Base-by-base conservation (phyloP, 2,888 invertebrate genomes). In the Pyrochroa serraticornis region DNA sequence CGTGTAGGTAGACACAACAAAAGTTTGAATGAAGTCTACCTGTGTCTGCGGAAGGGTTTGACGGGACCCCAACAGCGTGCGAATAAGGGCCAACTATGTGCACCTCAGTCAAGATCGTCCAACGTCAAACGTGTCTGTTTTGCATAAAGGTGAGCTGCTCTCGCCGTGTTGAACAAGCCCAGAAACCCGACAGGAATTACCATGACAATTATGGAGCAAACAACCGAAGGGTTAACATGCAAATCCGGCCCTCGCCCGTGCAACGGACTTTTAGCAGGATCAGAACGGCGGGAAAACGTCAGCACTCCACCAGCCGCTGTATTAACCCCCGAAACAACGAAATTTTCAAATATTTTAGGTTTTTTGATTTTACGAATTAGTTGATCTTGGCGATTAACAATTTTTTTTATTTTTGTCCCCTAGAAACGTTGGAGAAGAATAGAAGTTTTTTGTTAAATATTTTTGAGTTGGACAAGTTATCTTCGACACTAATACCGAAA, bases 161-260 rank as follows among this genome's bases (percentile, higher is more conserved):
- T 47, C 56, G 44, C 46, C 47, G 47, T 63, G 66, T 62, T 62
- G 62, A 63, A 62, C 65, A 63, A 12, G 43, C 43, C 12, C 30
- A 6, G 43, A 43, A 43, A 30, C 46, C 46, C 46, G 34, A 35
- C 14, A 42, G 14, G 62, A 68, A 77, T 77, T 77, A 77, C 72
- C 77, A 77, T 77, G 63, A 77, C 76, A 77, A 77, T 77, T 75
- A 75, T 70, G 63, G 64, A 52, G 58, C 71, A 72, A 72, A 71
- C 70, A 68, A 67, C 64, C 66, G 65, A 69, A 71, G 67, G 69
- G 64, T 69, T 68, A 55, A 38, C 70, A 72, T 72, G 72, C 72
- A 72, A 72, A 72, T 72, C 54, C 34, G 54, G 46, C 65, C 63
- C 59, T 64, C 60, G 48, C 51, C 47, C 53, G 53, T 51, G 22